Conservation (phyloP, 2,113 vertebrate genomes). For the Mus spicilegus region DNA sequence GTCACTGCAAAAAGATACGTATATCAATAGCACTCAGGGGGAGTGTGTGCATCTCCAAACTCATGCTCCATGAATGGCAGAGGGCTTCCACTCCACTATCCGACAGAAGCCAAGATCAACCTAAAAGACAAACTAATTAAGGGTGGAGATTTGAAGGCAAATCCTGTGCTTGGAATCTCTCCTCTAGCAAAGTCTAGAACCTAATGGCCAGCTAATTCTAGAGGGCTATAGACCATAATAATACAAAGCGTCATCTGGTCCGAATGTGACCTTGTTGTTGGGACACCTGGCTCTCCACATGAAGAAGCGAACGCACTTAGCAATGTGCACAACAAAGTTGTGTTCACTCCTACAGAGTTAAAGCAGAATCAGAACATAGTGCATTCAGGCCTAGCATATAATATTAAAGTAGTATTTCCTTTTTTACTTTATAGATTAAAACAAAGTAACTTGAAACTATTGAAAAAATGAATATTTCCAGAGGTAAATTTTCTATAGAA, state of each 20-base stretch:
- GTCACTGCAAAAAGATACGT: neutral
- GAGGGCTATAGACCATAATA: neutral
- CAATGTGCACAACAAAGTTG: neutral
- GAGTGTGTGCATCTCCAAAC: neutral
- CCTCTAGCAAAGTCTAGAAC: neutral
- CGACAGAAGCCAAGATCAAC: neutral
- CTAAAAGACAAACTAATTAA: neutral
- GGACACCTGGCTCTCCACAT: neutral
- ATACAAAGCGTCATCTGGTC: neutral
- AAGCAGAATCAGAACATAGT: neutral
- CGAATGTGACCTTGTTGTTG: neutral
- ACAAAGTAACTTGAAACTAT: slow-evolving; percentile 20
- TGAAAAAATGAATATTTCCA: neutral
- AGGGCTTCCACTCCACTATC: neutral
- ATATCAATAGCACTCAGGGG: neutral
- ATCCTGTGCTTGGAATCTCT: neutral
- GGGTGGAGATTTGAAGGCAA: neutral
- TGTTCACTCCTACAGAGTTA: neutral
- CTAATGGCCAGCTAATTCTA: neutral
- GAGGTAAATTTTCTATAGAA: slow-evolving; percentile 1
- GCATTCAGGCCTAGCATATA: neutral
- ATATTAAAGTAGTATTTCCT: slow-evolving; percentile 6
- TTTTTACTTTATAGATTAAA: neutral
- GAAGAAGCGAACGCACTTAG: neutral
- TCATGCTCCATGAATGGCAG: rapidly evolving